Percentiles rank a stretch among this genome's conserved stretches.
phyloP scores from a whole-genome alignment of 1,140 invertebrate genomes.

The Goniozus legneri region DNA sequence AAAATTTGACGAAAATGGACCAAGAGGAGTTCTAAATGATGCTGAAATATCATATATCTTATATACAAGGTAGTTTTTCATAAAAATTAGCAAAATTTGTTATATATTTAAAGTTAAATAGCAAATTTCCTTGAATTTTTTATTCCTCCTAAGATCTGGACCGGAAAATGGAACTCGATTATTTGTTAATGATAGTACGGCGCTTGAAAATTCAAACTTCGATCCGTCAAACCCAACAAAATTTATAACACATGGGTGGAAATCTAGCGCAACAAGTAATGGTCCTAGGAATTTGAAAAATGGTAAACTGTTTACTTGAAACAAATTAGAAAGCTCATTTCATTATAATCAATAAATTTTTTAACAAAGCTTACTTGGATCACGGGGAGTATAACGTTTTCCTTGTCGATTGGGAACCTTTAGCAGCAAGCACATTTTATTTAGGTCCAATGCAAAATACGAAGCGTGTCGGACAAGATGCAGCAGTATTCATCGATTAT shows the following conservation, averaged over 20 bases:
- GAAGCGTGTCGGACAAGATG: constrained; percentile 60
- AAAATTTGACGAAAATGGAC: constrained; percentile 30
- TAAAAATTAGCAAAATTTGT: too few relatives aligned
- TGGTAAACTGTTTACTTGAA: constrained; percentile 26
- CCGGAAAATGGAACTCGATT: constrained; percentile 38
- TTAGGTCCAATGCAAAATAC: constrained; percentile 63
- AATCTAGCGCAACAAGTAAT: constrained; percentile 52
- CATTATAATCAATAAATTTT: constrained; percentile 10
- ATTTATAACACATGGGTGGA: constrained; percentile 74
- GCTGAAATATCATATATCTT: constrained; percentile 39
- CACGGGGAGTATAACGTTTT: constrained; percentile 63
- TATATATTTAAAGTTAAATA: neutral
- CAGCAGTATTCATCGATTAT: constrained; percentile 61
- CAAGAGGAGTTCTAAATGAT: constrained; percentile 30
- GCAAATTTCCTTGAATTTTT: neutral
- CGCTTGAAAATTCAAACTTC: constrained; percentile 52
- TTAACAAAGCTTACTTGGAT: constrained; percentile 56
- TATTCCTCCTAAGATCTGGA: constrained; percentile 35
- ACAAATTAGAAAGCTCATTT: neutral
- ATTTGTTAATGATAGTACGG: constrained; percentile 32
- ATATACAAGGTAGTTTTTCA: constrained; percentile 48
- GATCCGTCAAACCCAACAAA: constrained; percentile 58
- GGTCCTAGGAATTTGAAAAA: constrained; percentile 39
- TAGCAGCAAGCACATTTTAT: constrained; percentile 65
- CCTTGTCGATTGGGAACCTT: constrained; percentile 63